Conservation (phyloP, 2,888 invertebrate species). For the Ennomos erosarius region DNA sequence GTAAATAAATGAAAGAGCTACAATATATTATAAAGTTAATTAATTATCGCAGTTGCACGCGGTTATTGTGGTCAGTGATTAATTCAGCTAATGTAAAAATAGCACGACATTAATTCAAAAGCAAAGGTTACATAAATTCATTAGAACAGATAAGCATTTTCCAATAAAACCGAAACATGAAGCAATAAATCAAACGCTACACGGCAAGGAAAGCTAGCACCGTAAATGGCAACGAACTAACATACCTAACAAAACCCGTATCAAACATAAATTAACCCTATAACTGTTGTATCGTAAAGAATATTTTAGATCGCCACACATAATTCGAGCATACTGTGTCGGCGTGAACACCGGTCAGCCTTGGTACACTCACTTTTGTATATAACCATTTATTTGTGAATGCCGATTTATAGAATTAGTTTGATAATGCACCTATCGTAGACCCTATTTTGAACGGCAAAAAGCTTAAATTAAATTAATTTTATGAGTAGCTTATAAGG, state of each 20-base stretch:
- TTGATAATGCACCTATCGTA: constrained; percentile 41
- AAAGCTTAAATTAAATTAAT: constrained; percentile 51
- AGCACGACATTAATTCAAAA: constrained; percentile 1
- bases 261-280: constrained; percentile 40
- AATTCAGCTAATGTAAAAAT: background rate
- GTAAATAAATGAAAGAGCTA: background rate
- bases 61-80: constrained; percentile 1
- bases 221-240: constrained; percentile 53
- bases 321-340: constrained; percentile 58
- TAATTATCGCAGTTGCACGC: background rate
- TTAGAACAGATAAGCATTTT: constrained; percentile 19
- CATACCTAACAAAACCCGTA: constrained; percentile 33
- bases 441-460: constrained; percentile 44
- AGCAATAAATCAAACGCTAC: constrained; percentile 56
- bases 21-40: background rate
- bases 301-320: constrained; percentile 51
- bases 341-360: constrained; percentile 62
- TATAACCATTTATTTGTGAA: constrained; percentile 60
- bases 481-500: constrained; percentile 14
- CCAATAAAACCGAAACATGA: constrained; percentile 29
- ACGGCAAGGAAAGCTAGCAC: constrained; percentile 63
- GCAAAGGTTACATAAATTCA: constrained; percentile 6
- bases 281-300: constrained; percentile 46
- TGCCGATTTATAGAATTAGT: constrained; percentile 57
- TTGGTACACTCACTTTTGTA: constrained; percentile 74